Conservation (phyloP, 2,888 invertebrate species). For the Bombylius discolor region DNA sequence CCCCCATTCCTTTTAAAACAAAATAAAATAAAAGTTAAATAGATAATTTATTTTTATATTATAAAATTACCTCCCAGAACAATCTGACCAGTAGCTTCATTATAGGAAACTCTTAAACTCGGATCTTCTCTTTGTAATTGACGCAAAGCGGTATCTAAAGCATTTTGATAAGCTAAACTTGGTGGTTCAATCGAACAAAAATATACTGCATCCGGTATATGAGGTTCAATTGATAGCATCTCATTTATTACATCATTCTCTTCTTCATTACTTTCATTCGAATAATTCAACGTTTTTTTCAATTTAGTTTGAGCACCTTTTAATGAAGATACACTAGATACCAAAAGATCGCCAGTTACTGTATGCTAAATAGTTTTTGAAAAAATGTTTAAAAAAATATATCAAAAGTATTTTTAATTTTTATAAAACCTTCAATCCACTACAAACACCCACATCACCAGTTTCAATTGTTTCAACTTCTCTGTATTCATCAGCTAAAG, state of each 20-base stretch:
- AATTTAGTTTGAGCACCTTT: constrained; percentile 37
- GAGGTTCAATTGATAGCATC: constrained; percentile 42
- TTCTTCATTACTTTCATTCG: constrained; percentile 26
- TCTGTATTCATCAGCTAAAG: constrained; percentile 81
- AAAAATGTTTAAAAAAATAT: not conserved
- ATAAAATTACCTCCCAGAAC: constrained; percentile 54
- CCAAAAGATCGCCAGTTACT: constrained; percentile 62
- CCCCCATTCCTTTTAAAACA: constrained; percentile 79
- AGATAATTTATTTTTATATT: not conserved
- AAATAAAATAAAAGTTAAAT: not conserved
- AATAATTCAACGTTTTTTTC: constrained; percentile 8
- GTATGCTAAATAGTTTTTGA: constrained; percentile 41
- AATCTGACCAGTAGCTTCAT: constrained; percentile 75
- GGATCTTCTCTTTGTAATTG: constrained; percentile 86
- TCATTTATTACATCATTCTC: constrained; percentile 21
- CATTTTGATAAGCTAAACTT: constrained; percentile 56
- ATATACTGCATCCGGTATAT: constrained; percentile 87
- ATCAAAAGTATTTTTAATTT: not conserved
- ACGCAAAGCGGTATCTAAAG: constrained; percentile 65
- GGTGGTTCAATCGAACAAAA: constrained; percentile 93
- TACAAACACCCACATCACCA: constrained; percentile 84
- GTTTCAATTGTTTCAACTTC: constrained; percentile 50
- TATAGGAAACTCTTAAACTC: constrained; percentile 60
- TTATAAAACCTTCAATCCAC: constrained; percentile 62
- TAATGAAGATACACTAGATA: constrained; percentile 44